phyloP scores from a whole-genome alignment of 2,888 invertebrate species.

The Cremastinae sp. region DNA sequence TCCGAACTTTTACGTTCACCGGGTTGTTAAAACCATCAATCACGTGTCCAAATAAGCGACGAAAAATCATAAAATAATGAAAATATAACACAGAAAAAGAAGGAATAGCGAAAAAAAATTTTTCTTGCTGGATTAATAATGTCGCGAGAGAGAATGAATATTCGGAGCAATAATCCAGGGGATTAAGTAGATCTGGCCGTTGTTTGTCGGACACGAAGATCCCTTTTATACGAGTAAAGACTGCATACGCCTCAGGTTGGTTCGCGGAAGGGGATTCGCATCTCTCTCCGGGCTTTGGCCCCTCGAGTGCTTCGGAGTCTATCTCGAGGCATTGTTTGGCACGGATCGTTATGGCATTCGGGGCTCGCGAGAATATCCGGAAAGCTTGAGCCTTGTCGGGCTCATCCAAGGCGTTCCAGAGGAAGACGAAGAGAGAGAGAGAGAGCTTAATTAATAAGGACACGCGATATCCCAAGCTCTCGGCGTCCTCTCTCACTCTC shows the following conservation, averaged over 20 bases:
- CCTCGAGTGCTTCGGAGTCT: constrained; percentile 34
- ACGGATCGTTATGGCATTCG: constrained; percentile 79
- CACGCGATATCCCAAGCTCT: constrained; percentile 78
- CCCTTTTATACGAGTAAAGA: constrained; percentile 65
- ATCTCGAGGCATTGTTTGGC: constrained; percentile 58
- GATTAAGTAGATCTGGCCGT: constrained; percentile 75
- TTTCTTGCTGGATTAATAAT: background rate
- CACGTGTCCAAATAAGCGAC: too few species aligned
- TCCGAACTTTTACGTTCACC: too few species aligned
- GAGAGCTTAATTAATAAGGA: constrained; percentile 80
- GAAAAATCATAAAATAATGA: too few species aligned
- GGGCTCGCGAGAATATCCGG: constrained; percentile 58
- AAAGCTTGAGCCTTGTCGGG: constrained; percentile 49
- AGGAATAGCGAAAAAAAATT: background rate
- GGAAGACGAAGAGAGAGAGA: constrained; percentile 40
- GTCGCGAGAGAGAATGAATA: constrained; percentile 67
- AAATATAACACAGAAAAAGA: background rate
- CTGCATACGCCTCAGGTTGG: background rate
- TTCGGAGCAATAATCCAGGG: constrained; percentile 50
- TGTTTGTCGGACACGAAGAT: constrained; percentile 73
- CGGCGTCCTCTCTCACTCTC: constrained; percentile 30
- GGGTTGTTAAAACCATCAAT: too few species aligned
- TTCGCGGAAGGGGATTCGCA: background rate
- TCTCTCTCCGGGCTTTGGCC: constrained; percentile 44
- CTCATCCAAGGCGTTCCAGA: constrained; percentile 65